Evolutionary conservation across 2,113 vertebrate genomes (phyloP).

Genomic region (Hyaena hyaena): DNA sequence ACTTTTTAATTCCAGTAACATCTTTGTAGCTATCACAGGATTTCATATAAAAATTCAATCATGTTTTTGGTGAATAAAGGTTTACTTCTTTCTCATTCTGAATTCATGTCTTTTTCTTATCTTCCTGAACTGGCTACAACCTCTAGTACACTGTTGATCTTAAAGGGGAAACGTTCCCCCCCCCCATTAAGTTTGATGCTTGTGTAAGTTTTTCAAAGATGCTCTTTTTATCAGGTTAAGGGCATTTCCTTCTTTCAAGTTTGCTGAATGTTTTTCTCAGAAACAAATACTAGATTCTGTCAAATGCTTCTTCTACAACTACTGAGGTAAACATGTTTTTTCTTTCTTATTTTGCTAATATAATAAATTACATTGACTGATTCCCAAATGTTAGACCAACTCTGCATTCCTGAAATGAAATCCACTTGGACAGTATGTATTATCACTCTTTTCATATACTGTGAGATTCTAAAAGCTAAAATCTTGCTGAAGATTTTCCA

Average conservation of each 20-base stretch:
- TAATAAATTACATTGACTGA: not conserved
- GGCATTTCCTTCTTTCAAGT: not conserved
- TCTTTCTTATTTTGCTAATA: not conserved
- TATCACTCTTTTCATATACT: not conserved
- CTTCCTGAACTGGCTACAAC: not conserved
- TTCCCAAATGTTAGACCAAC: not conserved
- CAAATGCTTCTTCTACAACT: not conserved
- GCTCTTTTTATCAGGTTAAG: not conserved
- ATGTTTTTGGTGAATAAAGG: not conserved
- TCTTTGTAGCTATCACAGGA: not conserved
- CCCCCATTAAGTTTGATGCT: not conserved
- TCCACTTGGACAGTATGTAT: not conserved
- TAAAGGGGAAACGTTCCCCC: not conserved
- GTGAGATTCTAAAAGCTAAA: not conserved
- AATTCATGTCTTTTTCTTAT: not conserved
- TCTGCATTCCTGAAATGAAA: not conserved
- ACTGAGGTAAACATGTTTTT: not conserved
- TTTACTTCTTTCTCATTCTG: not conserved
- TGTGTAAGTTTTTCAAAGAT: not conserved
- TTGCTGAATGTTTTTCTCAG: not conserved
- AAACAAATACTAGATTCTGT: not conserved
- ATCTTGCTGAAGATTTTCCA: not conserved
- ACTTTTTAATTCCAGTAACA: not conserved
- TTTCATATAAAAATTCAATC: not conserved
- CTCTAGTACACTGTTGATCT: not conserved